phyloP scores from a whole-genome alignment of 2,113 vertebrate species.

The Thamnophis sirtalis region DNA sequence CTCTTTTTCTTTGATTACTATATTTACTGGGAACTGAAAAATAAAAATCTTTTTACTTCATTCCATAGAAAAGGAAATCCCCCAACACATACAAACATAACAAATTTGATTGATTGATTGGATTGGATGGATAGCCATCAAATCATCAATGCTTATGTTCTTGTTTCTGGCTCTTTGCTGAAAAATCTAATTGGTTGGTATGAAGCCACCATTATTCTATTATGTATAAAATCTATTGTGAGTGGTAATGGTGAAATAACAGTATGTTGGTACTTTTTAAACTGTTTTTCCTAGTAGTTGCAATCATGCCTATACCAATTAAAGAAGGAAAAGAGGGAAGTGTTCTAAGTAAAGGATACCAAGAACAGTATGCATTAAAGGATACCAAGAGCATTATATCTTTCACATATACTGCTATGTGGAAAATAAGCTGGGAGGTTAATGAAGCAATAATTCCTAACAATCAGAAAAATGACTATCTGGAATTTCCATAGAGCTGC shows the following conservation, averaged over 20 bases:
- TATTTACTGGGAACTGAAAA: not conserved
- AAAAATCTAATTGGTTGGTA: not conserved
- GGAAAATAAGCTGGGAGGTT: not conserved
- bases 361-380: not conserved
- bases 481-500: not conserved
- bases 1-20: not conserved
- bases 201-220: not conserved
- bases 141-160: not conserved
- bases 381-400: not conserved
- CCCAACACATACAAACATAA: not conserved
- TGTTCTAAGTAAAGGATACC: not conserved
- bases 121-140: not conserved
- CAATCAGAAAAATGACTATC: not conserved
- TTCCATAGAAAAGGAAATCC: not conserved
- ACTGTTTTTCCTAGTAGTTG: not conserved
- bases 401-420: not conserved
- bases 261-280: not conserved
- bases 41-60: not conserved
- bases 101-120: not conserved
- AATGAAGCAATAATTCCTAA: not conserved
- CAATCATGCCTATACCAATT: not conserved
- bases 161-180: not conserved
- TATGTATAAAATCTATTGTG: not conserved
- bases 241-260: not conserved
- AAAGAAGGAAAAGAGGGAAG: not conserved